Base-by-base conservation (phyloP, 2,888 invertebrate species). In the Pyralis farinalis region DNA sequence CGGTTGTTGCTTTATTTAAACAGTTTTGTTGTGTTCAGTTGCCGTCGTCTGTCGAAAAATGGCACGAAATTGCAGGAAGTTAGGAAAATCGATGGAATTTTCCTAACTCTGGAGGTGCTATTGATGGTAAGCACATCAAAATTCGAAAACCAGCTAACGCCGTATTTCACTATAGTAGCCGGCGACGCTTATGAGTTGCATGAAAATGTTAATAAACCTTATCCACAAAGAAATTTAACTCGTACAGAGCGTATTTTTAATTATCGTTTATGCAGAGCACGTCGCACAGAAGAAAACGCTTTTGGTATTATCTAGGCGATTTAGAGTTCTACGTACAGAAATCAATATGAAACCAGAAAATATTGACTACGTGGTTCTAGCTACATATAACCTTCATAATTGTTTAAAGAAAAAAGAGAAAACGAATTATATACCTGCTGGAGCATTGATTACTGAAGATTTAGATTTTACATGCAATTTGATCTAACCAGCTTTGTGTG, bases 231-330 rank as follows among this genome's bases (percentile, higher is more conserved):
- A 21, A 21, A 21, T 25, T 32, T 37, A 22, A 31, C 32, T 33
- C 36, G 20, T 37, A 7, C 3, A 21, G 21, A 21, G 21, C 21
- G 21, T 21, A 21, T 21, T 21, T 21, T 21, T 21, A 34, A 34
- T 21, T 16, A 34, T 21, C 34, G 34, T 9, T 22, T 34, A 11
- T 21, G 16, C 9, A 11, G 34, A 21, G 34, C 34, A 10, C 34
- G 34, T 9, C 12, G 34, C n/a, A 16, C 29, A 37, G 38, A 31
- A 21, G 38, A 38, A 32, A 38, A 38, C 27, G 38, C 38, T 16
- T 38, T 39, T 25, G 39, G 39, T 33, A 39, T 39, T 31, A 31
- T 31, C 30, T 12, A 31, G 27, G 11, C 11, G 21, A 10, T 40
- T 30, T 30, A 30, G 30, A 30, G 12, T 30, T 11, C 28, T 36